phyloP scores from a whole-genome alignment of 2,113 vertebrate species.

The Heterotis niloticus region DNA sequence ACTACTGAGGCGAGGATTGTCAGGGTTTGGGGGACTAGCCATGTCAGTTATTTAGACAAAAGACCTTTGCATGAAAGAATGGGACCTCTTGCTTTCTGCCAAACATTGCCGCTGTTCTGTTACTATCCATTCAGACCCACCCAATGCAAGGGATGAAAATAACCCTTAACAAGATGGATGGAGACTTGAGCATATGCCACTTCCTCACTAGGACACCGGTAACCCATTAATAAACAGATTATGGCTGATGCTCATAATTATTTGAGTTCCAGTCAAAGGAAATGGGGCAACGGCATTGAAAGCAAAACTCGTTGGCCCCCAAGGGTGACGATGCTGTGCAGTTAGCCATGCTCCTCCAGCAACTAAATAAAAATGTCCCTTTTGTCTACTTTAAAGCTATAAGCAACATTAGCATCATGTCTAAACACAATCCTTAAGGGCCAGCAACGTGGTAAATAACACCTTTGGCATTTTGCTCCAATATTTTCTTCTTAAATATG shows the following conservation, averaged over 20 bases:
- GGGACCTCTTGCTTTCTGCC: constrained; percentile 18
- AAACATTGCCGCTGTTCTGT: constrained; percentile 19
- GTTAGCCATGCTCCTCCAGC: too few species aligned
- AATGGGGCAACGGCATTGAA: background rate
- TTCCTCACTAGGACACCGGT: background rate
- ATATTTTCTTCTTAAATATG: background rate
- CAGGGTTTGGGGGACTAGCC: background rate
- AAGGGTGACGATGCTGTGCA: too few species aligned
- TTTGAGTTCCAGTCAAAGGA: background rate
- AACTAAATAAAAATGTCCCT: too few species aligned
- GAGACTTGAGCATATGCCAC: background rate
- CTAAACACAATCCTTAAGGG: too few species aligned
- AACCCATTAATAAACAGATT: background rate
- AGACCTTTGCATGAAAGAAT: constrained; percentile 20
- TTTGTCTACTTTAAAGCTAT: too few species aligned
- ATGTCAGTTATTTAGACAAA: constrained; percentile 35
- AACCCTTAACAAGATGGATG: background rate
- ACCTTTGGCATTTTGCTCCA: background rate
- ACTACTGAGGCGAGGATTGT: background rate
- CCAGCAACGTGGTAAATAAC: background rate
- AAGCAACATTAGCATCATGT: too few species aligned
- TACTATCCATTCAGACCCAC: constrained; percentile 5
- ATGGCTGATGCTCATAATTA: constrained; percentile 2
- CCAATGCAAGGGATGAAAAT: background rate
- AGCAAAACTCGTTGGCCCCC: too few species aligned